A percentile compares a stretch with the other conserved stretches of the same genome.
These are phyloP conservation scores for Campaea margaritaria DNA, from an alignment of 2,888 invertebrate genomes.

Conservation along the genomic window DNA sequence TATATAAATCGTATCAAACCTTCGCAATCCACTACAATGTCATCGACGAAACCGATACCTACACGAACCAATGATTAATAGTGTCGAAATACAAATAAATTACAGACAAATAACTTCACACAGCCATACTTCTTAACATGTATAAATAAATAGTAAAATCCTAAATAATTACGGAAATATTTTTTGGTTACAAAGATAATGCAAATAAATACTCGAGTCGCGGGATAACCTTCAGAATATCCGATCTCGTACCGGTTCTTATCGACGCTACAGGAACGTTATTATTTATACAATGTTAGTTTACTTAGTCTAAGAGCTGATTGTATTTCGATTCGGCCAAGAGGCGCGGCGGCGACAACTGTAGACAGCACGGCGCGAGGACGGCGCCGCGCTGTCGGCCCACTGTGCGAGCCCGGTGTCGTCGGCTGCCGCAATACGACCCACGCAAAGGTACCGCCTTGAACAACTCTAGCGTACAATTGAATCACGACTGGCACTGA, in stretches of 20 bases:
- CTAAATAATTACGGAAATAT: slow-evolving; percentile 71
- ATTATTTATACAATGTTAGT: slow-evolving; percentile 39
- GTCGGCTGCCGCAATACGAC: no score
- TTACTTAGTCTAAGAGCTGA: slow-evolving; percentile 49
- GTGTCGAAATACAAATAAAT: slow-evolving; percentile 59
- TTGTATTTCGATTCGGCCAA: slow-evolving; percentile 37
- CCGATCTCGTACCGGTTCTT: slow-evolving; percentile 36
- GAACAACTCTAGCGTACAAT: no score
- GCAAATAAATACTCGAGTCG: slow-evolving; percentile 67
- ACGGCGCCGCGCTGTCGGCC: no score
- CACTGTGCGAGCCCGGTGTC: neutral
- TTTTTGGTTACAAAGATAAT: slow-evolving; percentile 77
- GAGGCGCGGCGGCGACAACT: slow-evolving; percentile 32
- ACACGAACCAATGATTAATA: slow-evolving; percentile 39
- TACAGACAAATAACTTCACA: slow-evolving; percentile 78
- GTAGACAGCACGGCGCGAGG: slow-evolving; percentile 35
- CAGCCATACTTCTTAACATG: slow-evolving; percentile 79
- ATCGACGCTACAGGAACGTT: slow-evolving; percentile 49
- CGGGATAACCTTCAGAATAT: slow-evolving; percentile 54
- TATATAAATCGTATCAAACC: slow-evolving; percentile 56
- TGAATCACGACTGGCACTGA: no score
- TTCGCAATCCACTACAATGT: slow-evolving; percentile 32
- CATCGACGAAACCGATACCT: slow-evolving; percentile 23
- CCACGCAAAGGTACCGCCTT: no score
- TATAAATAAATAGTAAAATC: slow-evolving; percentile 74